phyloP scores from a whole-genome alignment of 2,797 vertebrate genomes.

The Natrix natrix region DNA sequence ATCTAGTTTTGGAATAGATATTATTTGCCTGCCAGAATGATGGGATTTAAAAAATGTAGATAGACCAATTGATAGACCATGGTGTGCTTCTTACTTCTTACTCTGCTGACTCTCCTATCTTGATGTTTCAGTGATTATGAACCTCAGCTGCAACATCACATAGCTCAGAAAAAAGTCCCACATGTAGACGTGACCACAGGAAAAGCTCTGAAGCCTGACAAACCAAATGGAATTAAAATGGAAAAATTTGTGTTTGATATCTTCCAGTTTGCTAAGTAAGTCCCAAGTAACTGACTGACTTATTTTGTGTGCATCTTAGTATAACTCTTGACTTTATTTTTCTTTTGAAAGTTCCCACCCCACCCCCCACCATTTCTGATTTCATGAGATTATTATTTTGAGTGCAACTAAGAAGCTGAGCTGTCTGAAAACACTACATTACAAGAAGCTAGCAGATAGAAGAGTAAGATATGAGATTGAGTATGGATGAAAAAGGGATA shows the following conservation, averaged over 20 bases:
- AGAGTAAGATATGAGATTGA: neutral
- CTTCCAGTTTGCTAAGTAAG: slow-evolving; percentile 97
- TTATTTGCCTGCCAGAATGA: neutral
- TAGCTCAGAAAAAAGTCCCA: slow-evolving; percentile 97
- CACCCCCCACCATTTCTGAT: neutral
- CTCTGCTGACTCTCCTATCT: slow-evolving; percentile 9
- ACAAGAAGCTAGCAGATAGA: neutral
- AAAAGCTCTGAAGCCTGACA: slow-evolving; percentile 83
- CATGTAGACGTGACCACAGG: slow-evolving; percentile 79
- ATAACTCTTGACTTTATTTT: neutral
- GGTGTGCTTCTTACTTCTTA: neutral
- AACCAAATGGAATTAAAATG: slow-evolving; percentile 99
- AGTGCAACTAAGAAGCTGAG: neutral
- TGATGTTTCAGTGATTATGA: slow-evolving; percentile 78
- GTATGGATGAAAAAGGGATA: neutral
- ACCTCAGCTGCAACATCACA: slow-evolving; percentile 90
- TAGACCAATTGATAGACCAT: neutral
- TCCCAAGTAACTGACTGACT: slow-evolving; percentile 21
- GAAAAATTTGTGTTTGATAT: slow-evolving; percentile 99
- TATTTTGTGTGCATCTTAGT: neutral
- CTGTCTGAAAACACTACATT: neutral
- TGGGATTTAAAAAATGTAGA: neutral
- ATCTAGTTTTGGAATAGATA: neutral
- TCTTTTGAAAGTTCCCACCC: neutral
- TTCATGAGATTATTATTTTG: neutral